These are phyloP conservation scores for Sinocyclocheilus grahami DNA, from an alignment of 2,113 vertebrate species.

Conservation along the genomic window DNA sequence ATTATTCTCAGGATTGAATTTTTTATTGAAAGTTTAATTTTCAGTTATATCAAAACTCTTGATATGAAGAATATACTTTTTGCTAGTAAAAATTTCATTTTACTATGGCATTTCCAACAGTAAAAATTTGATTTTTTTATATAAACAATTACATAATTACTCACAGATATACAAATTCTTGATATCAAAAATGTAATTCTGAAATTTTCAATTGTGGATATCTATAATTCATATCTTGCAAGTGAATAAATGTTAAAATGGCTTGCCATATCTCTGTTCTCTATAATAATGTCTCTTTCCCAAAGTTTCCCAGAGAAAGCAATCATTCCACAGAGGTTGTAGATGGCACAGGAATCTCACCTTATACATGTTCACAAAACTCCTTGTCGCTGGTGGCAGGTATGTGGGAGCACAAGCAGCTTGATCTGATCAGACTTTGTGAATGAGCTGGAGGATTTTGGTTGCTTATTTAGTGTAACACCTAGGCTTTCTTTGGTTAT, in stretches of 20 bases:
- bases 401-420: conserved; percentile 48
- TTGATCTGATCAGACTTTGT: background rate
- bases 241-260: background rate
- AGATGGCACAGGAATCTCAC: conserved; percentile 71
- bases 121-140: background rate
- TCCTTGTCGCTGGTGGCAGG: conserved; percentile 70
- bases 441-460: background rate
- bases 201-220: background rate
- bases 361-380: conserved; percentile 67
- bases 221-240: background rate
- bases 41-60: background rate
- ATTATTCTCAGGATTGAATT: background rate
- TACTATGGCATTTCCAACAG: background rate
- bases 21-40: background rate
- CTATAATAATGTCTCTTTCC: background rate
- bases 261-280: background rate
- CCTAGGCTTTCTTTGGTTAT: background rate
- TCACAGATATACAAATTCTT: background rate
- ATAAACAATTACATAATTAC: background rate
- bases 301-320: conserved; percentile 54
- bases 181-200: background rate
- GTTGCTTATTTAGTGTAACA: background rate
- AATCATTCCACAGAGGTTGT: conserved; percentile 55
- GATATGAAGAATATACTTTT: background rate
- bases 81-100: background rate